These are phyloP conservation scores for Sterna hirundo DNA, from an alignment of 2,113 vertebrate genomes.

Conservation along the genomic window DNA sequence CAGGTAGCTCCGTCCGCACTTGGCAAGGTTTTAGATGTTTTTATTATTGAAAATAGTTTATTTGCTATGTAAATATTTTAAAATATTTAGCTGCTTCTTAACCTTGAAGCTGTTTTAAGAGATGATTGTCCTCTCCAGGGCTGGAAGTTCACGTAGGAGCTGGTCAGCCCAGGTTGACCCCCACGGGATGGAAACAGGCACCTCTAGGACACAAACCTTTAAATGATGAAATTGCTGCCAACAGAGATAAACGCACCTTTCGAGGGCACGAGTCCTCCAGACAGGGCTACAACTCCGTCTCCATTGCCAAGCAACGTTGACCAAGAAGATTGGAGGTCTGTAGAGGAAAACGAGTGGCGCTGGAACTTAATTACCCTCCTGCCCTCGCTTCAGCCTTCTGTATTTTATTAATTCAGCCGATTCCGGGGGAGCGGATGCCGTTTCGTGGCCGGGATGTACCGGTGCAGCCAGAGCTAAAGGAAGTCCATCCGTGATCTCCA, in stretches of 20 bases:
- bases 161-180: too few species aligned
- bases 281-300: background rate
- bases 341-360: background rate
- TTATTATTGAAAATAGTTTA: background rate
- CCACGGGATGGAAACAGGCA: accelerated
- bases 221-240: background rate
- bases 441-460: accelerated
- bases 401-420: background rate
- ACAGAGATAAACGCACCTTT: accelerated
- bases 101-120: background rate
- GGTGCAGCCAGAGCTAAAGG: background rate
- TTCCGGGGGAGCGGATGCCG: background rate
- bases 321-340: background rate
- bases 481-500: background rate
- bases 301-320: background rate
- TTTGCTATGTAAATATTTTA: background rate
- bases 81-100: background rate
- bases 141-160: background rate
- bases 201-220: background rate
- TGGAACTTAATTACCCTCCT: background rate
- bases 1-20: too few species aligned
- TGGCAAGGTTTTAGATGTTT: background rate
- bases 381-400: too few species aligned
- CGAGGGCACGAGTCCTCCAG: background rate
- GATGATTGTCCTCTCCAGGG: background rate